A percentile compares a stretch with the other conserved stretches of the same genome.
phyloP scores from a whole-genome alignment of 2,888 invertebrate species.

The Mantis religiosa region DNA sequence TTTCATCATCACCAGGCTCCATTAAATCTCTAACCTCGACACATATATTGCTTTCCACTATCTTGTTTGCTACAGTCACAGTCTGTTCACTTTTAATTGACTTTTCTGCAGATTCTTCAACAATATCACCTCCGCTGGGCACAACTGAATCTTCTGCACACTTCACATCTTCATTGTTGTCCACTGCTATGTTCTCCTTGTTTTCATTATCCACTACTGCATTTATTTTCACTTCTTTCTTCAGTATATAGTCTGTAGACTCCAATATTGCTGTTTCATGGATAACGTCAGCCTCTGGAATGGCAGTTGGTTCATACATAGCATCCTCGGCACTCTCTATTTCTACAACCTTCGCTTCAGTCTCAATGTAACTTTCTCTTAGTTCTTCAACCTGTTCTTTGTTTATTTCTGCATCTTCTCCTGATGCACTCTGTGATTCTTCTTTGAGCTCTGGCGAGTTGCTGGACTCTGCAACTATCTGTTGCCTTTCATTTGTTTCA shows the following conservation, averaged over 20 bases:
- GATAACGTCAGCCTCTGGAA: constrained; percentile 22
- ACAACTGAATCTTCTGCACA: not conserved
- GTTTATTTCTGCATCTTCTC: not conserved
- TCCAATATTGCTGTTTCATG: constrained; percentile 20
- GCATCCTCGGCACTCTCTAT: not conserved
- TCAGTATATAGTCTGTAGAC: constrained; percentile 9
- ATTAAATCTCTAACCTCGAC: not conserved
- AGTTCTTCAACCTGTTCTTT: not conserved
- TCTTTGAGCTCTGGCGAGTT: not conserved
- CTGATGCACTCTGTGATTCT: not conserved
- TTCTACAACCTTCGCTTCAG: not conserved
- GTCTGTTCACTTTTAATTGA: not conserved
- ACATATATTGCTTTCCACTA: not conserved
- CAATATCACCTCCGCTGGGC: not conserved
- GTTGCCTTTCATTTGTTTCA: not conserved
- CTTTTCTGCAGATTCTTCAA: not conserved
- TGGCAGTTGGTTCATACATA: constrained; percentile 16
- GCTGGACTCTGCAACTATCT: not conserved
- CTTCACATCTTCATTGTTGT: not conserved
- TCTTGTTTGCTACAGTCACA: not conserved
- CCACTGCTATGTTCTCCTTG: not conserved
- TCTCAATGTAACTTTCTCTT: not conserved
- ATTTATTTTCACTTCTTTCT: not conserved
- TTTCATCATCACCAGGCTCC: not conserved
- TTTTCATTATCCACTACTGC: not conserved